Conservation (phyloP, 2,113 vertebrate species). For the Harpagus bidentatus region DNA sequence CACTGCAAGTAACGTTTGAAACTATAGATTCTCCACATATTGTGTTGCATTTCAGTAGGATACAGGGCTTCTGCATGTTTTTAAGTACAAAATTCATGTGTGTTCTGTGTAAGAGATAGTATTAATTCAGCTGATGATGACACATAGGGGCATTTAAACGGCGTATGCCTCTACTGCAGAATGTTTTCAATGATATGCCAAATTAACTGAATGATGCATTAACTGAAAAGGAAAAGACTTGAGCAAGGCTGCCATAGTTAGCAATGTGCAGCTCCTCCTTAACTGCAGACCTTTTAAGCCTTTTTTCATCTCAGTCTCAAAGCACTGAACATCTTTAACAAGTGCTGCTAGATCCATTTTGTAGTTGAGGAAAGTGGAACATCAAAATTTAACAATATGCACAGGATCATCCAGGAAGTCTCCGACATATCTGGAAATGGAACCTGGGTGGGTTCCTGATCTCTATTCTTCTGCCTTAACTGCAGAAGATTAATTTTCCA, state of each 20-base stretch:
- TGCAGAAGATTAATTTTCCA: neutral
- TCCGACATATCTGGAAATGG: neutral
- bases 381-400: neutral
- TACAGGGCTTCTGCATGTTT: neutral
- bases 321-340: neutral
- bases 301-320: neutral
- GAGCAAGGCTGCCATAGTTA: neutral
- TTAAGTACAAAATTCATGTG: neutral
- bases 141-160: neutral
- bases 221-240: neutral
- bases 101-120: neutral
- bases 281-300: neutral
- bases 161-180: neutral
- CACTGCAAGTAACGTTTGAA: neutral
- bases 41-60: neutral
- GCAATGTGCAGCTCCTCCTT: neutral
- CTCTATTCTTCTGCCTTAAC: neutral
- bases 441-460: neutral
- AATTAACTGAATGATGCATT: neutral
- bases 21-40: neutral
- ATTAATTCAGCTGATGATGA: neutral
- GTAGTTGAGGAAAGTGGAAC: neutral
- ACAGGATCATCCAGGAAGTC: neutral
- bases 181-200: neutral
- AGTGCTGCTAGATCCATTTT: neutral